Conservation (phyloP, 2,888 invertebrate species). For the Isoperla grammatica region DNA sequence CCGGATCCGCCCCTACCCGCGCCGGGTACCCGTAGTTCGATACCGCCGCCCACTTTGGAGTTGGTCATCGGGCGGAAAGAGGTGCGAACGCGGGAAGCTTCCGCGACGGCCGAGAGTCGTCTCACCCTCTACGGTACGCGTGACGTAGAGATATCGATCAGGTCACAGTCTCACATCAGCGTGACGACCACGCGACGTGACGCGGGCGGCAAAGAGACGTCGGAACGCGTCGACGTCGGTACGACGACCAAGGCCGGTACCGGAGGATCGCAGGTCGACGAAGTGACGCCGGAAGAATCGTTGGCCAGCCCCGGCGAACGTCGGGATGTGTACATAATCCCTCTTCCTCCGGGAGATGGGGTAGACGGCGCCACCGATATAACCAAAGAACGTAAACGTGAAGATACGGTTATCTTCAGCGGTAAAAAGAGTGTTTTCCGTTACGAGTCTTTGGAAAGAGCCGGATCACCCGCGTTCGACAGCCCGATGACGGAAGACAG, state of each 20-base stretch:
- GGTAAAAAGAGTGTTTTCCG: conserved; percentile 48
- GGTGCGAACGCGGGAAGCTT: conserved; percentile 48
- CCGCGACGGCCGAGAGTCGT: conserved; percentile 49
- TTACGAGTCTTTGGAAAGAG: conserved; percentile 44
- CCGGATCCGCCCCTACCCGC: conserved; percentile 17
- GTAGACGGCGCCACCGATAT: conserved; percentile 22
- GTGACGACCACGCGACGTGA: conserved; percentile 46
- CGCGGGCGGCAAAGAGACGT: conserved; percentile 44
- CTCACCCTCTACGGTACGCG: conserved; percentile 49
- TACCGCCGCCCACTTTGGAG: conserved; percentile 43
- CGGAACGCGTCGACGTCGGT: conserved; percentile 46
- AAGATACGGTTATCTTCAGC: conserved; percentile 49
- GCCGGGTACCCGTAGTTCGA: conserved; percentile 7
- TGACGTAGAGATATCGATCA: conserved; percentile 51
- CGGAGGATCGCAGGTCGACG: conserved; percentile 33
- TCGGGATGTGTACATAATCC: conserved; percentile 42
- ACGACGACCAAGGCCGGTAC: conserved; percentile 45
- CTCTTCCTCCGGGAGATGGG: conserved; percentile 34
- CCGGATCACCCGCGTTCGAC: conserved; percentile 38
- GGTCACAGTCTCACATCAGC: conserved; percentile 50
- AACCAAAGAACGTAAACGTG: conserved; percentile 42
- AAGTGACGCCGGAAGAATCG: conserved; percentile 30
- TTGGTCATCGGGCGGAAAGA: conserved; percentile 51
- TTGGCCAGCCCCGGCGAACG: conserved; percentile 34
- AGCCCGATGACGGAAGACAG: conserved; percentile 48